phyloP scores from a whole-genome alignment of 2,888 invertebrate genomes.

The Kryphioiulus occultus region DNA sequence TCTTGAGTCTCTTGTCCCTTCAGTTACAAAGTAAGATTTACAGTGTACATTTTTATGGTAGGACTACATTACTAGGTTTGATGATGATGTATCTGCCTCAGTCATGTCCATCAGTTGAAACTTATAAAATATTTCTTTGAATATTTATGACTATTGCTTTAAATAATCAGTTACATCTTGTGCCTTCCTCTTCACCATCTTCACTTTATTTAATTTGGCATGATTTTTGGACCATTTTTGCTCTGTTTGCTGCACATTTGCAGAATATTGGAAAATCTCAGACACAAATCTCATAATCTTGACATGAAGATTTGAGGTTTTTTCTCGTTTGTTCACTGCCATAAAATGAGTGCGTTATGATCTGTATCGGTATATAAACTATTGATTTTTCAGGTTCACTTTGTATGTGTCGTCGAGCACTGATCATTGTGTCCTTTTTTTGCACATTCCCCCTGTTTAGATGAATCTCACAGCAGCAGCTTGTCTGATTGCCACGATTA shows the following conservation, averaged over 20 bases:
- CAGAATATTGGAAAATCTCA: background rate
- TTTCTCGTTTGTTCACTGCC: background rate
- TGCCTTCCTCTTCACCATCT: no score
- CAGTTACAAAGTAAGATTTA: no score
- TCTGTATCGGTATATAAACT: background rate
- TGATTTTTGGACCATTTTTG: background rate
- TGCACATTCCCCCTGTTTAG: slow-evolving; percentile 45
- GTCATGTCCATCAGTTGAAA: no score
- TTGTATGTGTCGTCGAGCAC: slow-evolving; percentile 17
- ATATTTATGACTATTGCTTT: background rate
- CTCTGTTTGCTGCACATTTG: background rate
- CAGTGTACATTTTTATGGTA: no score
- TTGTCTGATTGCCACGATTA: slow-evolving; percentile 91
- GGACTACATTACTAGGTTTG: no score
- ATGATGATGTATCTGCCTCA: no score
- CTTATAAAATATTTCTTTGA: no score
- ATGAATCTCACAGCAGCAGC: slow-evolving; percentile 65
- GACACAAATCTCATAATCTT: background rate
- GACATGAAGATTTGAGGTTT: background rate
- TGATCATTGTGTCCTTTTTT: slow-evolving; percentile 45
- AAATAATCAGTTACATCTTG: background rate
- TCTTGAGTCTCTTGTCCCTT: no score
- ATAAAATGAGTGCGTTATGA: background rate
- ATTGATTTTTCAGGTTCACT: slow-evolving; percentile 11
- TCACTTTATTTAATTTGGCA: background rate